Percentiles rank a stretch among this genome's conserved stretches.
phyloP scores from a whole-genome alignment of 2,113 vertebrate species.

The Thamnophis sirtalis region DNA sequence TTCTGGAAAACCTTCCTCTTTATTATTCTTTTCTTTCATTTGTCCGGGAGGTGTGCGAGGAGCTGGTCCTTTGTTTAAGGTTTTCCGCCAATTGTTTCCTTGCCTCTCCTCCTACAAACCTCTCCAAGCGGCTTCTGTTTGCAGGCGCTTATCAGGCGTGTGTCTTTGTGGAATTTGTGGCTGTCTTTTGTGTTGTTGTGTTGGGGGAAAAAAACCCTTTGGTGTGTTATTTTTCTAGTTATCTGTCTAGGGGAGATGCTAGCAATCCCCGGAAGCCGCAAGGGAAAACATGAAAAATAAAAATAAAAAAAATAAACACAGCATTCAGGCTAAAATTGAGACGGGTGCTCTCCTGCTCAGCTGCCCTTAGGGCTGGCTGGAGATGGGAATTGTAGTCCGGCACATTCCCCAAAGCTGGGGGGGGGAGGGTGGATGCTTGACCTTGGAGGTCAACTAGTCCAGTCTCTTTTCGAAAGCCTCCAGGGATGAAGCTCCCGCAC shows the following conservation, averaged over 20 bases:
- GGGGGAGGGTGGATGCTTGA: no score
- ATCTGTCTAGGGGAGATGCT: no score
- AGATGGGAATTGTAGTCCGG: not conserved
- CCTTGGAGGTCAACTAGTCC: no score
- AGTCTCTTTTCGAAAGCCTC: no score
- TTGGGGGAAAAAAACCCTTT: no score
- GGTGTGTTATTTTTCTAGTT: not conserved
- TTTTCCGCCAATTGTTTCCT: not conserved
- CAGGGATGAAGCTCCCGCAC: no score
- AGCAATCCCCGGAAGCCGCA: no score
- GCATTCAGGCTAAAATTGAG: no score
- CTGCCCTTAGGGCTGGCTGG: not conserved
- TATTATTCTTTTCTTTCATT: not conserved
- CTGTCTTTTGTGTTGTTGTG: no score
- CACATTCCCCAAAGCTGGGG: not conserved
- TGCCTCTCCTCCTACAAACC: not conserved
- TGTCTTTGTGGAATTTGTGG: not conserved
- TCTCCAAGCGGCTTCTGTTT: not conserved
- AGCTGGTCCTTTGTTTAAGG: not conserved
- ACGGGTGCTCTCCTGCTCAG: no score
- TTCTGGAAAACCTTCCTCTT: not conserved
- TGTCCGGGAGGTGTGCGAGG: not conserved
- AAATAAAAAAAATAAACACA: no score
- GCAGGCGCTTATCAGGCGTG: not conserved
- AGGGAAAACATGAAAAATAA: no score